Evolutionary conservation across 2,113 vertebrate species (phyloP).

Genomic region (Caloenas nicobarica): DNA sequence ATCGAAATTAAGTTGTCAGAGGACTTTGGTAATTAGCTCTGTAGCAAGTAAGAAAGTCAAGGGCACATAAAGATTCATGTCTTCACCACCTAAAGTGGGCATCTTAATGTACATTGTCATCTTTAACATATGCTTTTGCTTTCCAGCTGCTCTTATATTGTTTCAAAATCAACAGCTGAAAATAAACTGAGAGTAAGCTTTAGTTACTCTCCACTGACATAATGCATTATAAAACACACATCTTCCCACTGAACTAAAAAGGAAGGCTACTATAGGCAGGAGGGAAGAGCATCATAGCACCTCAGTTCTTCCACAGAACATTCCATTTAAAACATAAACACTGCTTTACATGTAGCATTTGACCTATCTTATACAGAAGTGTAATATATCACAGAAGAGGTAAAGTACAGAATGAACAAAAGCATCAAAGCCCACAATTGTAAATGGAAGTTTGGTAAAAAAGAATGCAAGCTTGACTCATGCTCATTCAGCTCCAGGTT

Average conservation of each 20-base stretch:
- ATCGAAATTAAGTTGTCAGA: not conserved
- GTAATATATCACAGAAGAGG: not conserved
- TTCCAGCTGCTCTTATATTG: not conserved
- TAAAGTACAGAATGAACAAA: not conserved
- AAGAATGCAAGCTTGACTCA: not conserved
- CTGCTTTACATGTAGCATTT: not conserved
- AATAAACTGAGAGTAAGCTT: not conserved
- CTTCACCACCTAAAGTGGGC: not conserved
- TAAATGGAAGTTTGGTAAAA: not conserved
- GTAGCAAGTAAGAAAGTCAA: not conserved
- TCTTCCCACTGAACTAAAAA: not conserved
- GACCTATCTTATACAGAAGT: not conserved
- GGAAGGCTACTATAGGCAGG: not conserved
- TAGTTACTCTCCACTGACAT: not conserved
- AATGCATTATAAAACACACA: not conserved
- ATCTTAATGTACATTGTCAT: rapidly evolving
- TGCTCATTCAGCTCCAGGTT: not conserved
- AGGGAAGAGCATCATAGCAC: not conserved
- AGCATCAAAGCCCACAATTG: not conserved
- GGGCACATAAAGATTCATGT: not conserved
- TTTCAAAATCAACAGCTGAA: not conserved
- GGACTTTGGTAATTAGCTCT: not conserved
- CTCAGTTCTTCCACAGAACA: rapidly evolving
- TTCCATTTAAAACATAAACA: not conserved
- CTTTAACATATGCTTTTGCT: not conserved